Percentiles rank a stretch among this genome's conserved stretches.
Evolutionary conservation across 2,797 vertebrate genomes (phyloP).

Genomic region (Caiman crocodilus): DNA sequence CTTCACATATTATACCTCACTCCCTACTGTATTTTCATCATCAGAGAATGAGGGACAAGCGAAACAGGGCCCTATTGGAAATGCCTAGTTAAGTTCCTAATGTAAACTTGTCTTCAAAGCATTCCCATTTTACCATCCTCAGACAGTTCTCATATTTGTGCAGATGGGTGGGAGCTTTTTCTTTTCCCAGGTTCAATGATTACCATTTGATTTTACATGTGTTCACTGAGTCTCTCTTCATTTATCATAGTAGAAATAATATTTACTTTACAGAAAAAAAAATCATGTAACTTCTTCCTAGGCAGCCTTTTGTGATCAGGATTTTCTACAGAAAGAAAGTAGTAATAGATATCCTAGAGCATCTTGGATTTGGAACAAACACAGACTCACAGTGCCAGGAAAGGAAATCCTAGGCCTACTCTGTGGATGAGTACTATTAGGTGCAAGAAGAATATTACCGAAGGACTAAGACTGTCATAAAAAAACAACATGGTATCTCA

Average conservation of each 20-base stretch:
- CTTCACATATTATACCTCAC: no score
- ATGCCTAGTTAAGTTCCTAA: neutral
- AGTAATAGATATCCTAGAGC: neutral
- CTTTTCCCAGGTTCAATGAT: neutral
- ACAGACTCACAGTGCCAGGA: neutral
- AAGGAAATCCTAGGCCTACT: neutral
- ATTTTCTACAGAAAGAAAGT: neutral
- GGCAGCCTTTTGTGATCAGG: neutral
- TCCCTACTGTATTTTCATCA: neutral
- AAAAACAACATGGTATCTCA: neutral
- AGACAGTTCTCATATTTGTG: neutral
- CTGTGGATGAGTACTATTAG: no score
- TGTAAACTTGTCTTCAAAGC: constrained; percentile 15
- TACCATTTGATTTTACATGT: constrained; percentile 10
- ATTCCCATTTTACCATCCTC: neutral
- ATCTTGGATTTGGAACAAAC: neutral
- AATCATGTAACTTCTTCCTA: neutral
- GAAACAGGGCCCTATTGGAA: neutral
- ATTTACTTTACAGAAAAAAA: neutral
- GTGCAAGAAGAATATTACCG: neutral
- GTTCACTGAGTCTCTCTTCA: neutral
- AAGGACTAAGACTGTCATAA: neutral
- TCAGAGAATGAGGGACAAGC: neutral
- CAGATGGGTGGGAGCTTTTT: constrained; percentile 27
- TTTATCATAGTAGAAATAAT: neutral